Conservation (phyloP, 1,140 invertebrate genomes). For the Chlorops oryzae region DNA sequence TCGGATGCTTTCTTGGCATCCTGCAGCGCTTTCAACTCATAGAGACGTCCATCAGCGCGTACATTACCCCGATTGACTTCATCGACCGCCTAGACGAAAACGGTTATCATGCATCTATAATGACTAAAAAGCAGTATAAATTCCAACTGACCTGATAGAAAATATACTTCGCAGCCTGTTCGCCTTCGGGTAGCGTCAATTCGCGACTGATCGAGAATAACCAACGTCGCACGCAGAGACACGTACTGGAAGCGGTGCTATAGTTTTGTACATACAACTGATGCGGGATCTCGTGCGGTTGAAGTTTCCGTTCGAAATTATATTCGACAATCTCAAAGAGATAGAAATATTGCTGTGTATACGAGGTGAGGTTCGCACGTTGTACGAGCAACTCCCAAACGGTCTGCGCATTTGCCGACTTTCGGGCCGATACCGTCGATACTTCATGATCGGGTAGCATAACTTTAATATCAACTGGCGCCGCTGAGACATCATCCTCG, state of each 20-base stretch:
- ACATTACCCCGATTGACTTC: slow-evolving; percentile 92
- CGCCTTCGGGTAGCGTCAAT: slow-evolving; percentile 58
- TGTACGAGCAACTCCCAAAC: slow-evolving; percentile 87
- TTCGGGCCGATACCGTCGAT: slow-evolving; percentile 85
- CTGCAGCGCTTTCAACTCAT: slow-evolving; percentile 91
- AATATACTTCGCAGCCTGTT: slow-evolving; percentile 65
- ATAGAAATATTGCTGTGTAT: slow-evolving; percentile 87
- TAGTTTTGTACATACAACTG: slow-evolving; percentile 99
- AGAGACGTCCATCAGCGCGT: slow-evolving; percentile 79
- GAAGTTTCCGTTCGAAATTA: slow-evolving; percentile 92
- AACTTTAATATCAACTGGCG: slow-evolving; percentile 90
- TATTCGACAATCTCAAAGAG: slow-evolving; percentile 98
- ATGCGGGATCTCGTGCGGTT: slow-evolving; percentile 90
- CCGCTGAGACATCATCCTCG: slow-evolving; percentile 77
- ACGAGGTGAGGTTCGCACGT: slow-evolving; percentile 74
- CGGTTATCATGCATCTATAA: not conserved
- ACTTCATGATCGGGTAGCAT: slow-evolving; percentile 77
- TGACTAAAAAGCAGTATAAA: not conserved
- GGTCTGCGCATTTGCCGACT: slow-evolving; percentile 83
- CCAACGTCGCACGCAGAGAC: slow-evolving; percentile 91
- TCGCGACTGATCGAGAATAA: slow-evolving; percentile 78
- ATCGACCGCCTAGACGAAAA: slow-evolving; percentile 70
- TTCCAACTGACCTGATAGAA: slow-evolving; percentile 63
- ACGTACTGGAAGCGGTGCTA: slow-evolving; percentile 94
- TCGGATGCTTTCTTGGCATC: slow-evolving; percentile 81